Evolutionary conservation across 2,113 vertebrate species (phyloP).

Genomic region (Excalfactoria chinensis): DNA sequence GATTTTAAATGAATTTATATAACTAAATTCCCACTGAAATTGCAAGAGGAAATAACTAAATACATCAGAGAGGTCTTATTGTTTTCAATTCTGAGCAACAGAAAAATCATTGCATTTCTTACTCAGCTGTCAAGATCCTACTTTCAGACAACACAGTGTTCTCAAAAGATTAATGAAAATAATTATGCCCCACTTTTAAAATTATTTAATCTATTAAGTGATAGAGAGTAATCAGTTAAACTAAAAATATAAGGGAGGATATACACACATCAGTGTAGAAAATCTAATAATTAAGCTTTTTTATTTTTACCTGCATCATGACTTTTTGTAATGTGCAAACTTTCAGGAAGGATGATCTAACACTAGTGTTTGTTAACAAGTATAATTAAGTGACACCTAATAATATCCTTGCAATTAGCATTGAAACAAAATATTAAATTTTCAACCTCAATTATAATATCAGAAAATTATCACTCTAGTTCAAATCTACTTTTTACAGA

Average conservation of each 20-base stretch:
- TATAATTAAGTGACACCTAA: background rate
- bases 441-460: background rate
- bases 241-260: background rate
- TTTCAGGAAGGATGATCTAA: background rate
- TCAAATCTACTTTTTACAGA: background rate
- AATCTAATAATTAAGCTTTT: background rate
- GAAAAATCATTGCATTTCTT: background rate
- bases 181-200: background rate
- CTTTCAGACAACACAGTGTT: background rate
- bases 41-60: background rate
- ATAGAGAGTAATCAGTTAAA: background rate
- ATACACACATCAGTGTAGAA: background rate
- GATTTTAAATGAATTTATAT: conserved; percentile 7
- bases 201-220: background rate
- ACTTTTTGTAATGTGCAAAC: background rate
- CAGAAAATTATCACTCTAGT: background rate
- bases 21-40: background rate
- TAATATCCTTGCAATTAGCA: background rate
- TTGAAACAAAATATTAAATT: background rate
- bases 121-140: background rate
- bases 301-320: background rate
- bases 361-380: background rate
- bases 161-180: background rate
- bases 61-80: background rate
- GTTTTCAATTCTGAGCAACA: background rate